Evolutionary conservation across 2,113 vertebrate species (phyloP).

Genomic region (Erpornis zantholeuca): DNA sequence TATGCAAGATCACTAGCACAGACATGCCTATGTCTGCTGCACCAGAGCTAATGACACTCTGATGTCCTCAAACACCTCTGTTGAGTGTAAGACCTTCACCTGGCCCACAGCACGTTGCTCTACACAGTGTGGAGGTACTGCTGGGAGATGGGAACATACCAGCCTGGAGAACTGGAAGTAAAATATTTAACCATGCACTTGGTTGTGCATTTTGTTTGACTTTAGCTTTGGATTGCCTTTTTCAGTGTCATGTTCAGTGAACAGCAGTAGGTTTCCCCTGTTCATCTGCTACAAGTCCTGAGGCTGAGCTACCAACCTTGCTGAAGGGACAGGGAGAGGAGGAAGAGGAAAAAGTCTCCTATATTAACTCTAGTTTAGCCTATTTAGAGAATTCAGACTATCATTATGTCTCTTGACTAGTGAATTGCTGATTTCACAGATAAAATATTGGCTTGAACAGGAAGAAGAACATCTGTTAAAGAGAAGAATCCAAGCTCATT

Average conservation of each 20-base stretch:
- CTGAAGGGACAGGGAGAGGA: background rate
- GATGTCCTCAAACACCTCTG: background rate
- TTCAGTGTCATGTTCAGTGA: background rate
- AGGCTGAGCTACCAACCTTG: background rate
- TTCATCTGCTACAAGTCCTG: background rate
- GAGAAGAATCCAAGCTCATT: background rate
- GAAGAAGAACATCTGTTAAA: background rate
- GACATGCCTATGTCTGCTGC: accelerated
- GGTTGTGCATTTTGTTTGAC: background rate
- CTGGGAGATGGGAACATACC: too few relatives aligned
- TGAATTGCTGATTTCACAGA: background rate
- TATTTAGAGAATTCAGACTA: background rate
- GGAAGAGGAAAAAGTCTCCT: background rate
- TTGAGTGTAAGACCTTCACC: background rate
- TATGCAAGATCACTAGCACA: background rate
- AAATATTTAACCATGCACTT: background rate
- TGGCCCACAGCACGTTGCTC: accelerated
- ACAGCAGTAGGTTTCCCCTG: background rate
- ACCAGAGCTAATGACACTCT: background rate
- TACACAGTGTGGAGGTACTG: accelerated
- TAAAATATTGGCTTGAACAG: background rate
- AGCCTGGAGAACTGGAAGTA: background rate
- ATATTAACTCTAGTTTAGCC: background rate
- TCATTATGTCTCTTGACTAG: background rate
- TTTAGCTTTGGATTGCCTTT: background rate